phyloP scores from a whole-genome alignment of 2,888 invertebrate genomes.

The Alsophila aescularia region DNA sequence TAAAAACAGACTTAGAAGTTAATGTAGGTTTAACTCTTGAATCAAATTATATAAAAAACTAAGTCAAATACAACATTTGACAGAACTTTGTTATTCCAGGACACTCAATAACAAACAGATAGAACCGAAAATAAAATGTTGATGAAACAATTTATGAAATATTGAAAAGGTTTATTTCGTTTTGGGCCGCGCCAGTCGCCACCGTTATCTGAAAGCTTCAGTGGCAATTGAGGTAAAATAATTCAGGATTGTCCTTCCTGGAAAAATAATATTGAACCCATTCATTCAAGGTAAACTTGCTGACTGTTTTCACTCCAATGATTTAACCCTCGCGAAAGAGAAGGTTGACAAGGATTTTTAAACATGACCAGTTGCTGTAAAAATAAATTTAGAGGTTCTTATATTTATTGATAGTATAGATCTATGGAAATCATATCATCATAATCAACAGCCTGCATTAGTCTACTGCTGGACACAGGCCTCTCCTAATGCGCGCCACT shows the following conservation, averaged over 20 bases:
- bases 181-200: slow-evolving; percentile 18
- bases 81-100: not conserved
- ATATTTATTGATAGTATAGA: no score
- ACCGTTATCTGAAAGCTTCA: slow-evolving; percentile 30
- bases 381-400: not conserved
- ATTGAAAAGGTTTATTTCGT: slow-evolving; percentile 29
- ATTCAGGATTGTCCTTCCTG: slow-evolving; percentile 32
- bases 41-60: not conserved
- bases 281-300: slow-evolving; percentile 28
- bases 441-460: no score
- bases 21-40: not conserved
- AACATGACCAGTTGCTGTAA: not conserved
- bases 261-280: slow-evolving; percentile 30
- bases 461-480: no score
- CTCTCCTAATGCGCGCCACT: no score
- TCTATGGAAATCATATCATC: no score
- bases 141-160: slow-evolving; percentile 28
- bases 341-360: slow-evolving; percentile 10
- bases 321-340: slow-evolving; percentile 19
- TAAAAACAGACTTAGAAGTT: no score
- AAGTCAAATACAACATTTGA: not conserved
- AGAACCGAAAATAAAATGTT: slow-evolving; percentile 17
- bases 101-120: slow-evolving; percentile 24
- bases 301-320: slow-evolving; percentile 27
- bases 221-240: slow-evolving; percentile 35